Base-by-base conservation (phyloP, 2,888 invertebrate species). In the Plagodis dolabraria region DNA sequence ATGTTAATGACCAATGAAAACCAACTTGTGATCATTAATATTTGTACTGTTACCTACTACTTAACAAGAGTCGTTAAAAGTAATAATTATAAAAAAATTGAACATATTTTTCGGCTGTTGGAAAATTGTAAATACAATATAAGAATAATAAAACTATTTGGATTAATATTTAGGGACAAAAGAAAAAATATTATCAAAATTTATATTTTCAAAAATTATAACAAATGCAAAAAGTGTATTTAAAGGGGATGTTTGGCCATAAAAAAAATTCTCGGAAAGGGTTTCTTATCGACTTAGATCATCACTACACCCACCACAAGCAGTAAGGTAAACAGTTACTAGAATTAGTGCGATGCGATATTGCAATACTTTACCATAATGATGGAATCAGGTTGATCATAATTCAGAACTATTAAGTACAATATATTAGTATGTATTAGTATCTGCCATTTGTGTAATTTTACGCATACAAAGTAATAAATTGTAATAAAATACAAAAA, bases 21-120 rank as follows among this genome's bases (percentile, higher is more conserved):
- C 93, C 93, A 92, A 93, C 92, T 93, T 93, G 93, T 93, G 93
- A 93, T 93, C 93, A 93, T 92, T 92, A 92, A 93, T 93, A 93
- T 93, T 93, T 93, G 93, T 93, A 93, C 93, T 93, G 93, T 93
- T 92, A 92, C 92, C 92, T 92, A 92, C 92, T 92, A 92, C 92
- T 92, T 91, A 91, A 92, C 93, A 93, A 93, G 90, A 93, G 92
- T 92, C 93, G 93, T 92, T 93, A 92, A 93, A 90, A 92, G 89
- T 88, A 90, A 89, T 89, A 91, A 90, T 87, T 69, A 71, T 72
- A 76, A 83, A 91, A 58, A 91, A 91, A 92, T 88, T 92, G 83
- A 92, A 92, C 92, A 92, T 92, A 92, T 92, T 92, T 92, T 92
- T 92, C 92, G 92, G 92, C 92, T 92, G 92, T 92, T 92, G 89